These are phyloP conservation scores for Platycnemis pennipes DNA, from an alignment of 2,888 invertebrate genomes.

Conservation along the genomic window DNA sequence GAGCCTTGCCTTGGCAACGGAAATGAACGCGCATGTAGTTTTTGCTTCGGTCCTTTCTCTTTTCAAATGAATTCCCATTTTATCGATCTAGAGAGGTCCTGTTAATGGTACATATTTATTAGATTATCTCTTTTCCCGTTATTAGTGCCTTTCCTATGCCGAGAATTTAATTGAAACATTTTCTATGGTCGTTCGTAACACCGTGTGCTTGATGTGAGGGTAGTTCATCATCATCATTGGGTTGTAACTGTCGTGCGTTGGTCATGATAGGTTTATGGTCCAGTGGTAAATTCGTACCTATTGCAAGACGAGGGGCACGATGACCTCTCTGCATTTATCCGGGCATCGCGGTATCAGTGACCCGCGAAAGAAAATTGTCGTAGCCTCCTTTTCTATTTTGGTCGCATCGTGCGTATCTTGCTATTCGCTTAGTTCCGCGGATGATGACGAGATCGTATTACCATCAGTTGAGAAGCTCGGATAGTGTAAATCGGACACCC, in stretches of 20 bases:
- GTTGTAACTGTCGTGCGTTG: too few species aligned
- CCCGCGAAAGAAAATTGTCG: too few species aligned
- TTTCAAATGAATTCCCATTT: neutral
- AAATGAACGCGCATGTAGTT: neutral
- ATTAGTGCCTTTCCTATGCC: too few species aligned
- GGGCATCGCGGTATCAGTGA: too few species aligned
- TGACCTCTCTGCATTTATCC: too few species aligned
- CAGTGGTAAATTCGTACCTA: too few species aligned
- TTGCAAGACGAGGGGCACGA: too few species aligned
- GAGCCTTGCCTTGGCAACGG: constrained; percentile 9
- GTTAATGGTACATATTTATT: neutral
- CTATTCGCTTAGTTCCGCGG: neutral
- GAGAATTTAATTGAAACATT: too few species aligned
- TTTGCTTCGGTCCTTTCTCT: neutral
- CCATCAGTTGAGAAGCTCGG: neutral
- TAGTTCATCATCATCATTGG: too few species aligned
- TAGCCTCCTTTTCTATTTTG: neutral
- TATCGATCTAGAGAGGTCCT: neutral
- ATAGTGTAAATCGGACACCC: neutral
- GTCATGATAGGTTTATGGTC: too few species aligned
- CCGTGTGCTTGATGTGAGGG: too few species aligned
- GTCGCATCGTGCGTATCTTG: neutral
- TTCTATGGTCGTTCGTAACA: too few species aligned
- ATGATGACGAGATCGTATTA: neutral
- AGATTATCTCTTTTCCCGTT: neutral